These are phyloP conservation scores for Solenopsis fugax DNA, from an alignment of 1,140 invertebrate species.

Conservation along the genomic window DNA sequence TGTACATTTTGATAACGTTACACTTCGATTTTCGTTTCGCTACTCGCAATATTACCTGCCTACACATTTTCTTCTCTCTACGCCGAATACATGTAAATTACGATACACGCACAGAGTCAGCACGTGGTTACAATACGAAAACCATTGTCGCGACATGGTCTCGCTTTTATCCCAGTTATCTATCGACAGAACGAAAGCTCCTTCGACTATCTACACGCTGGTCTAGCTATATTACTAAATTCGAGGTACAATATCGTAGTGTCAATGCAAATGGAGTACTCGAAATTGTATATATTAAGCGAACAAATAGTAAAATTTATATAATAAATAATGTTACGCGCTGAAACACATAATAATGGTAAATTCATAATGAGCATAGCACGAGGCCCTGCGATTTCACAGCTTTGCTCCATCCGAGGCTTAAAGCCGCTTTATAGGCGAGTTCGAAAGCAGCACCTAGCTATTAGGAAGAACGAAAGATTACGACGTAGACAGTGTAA, in stretches of 20 bases:
- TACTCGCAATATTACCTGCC: background rate
- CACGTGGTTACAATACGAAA: background rate
- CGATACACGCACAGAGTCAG: constrained; percentile 16
- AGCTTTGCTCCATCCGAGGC: background rate
- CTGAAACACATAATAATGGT: constrained; percentile 38
- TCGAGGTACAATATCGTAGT: constrained; percentile 19
- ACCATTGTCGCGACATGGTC: background rate
- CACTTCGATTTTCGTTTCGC: constrained; percentile 12
- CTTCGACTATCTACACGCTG: constrained; percentile 33
- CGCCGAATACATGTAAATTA: constrained; percentile 36
- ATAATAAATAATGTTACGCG: constrained; percentile 32
- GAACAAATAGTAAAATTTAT: constrained; percentile 36
- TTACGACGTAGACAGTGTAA: background rate
- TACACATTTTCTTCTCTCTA: constrained; percentile 33
- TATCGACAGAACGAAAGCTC: constrained; percentile 36
- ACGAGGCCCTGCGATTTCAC: constrained; percentile 13
- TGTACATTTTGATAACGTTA: constrained; percentile 40
- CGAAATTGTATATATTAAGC: constrained; percentile 32
- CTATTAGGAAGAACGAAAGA: constrained; percentile 44
- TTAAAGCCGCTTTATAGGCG: constrained; percentile 16
- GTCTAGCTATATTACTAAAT: constrained; percentile 41
- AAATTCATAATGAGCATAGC: constrained; percentile 33
- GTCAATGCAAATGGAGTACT: constrained; percentile 13
- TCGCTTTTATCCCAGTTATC: background rate
- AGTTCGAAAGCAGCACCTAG: constrained; percentile 16